phyloP scores from a whole-genome alignment of 2,113 vertebrate species.

The Helogale parvula region DNA sequence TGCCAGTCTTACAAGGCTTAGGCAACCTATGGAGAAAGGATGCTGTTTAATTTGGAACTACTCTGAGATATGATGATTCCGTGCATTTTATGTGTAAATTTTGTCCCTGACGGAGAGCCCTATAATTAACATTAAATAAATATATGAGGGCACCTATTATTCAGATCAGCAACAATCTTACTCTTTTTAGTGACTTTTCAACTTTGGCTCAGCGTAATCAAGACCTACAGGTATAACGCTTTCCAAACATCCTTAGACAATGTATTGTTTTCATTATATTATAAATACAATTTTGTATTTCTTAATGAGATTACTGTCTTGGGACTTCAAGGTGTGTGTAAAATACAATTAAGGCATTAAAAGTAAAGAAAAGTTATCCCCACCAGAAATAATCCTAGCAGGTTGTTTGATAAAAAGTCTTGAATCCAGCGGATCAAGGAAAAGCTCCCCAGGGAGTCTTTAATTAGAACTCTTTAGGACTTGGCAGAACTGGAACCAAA shows the following conservation, averaged over 20 bases:
- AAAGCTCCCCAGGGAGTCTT: conserved; percentile 49
- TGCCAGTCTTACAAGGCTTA: not conserved
- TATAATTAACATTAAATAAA: not conserved
- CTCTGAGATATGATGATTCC: not conserved
- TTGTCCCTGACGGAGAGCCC: not conserved
- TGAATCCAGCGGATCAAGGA: conserved; percentile 24
- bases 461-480: conserved; percentile 61
- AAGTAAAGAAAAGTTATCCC: conserved; percentile 55
- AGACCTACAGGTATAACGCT: not conserved
- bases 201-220: not conserved
- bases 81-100: conserved; percentile 3
- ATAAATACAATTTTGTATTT: conserved; percentile 6
- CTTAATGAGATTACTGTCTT: conserved; percentile 47
- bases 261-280: conserved; percentile 40
- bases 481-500: conserved; percentile 13
- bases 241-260: not conserved
- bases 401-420: conserved; percentile 46
- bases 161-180: not conserved
- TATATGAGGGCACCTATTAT: not conserved
- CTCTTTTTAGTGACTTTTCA: not conserved
- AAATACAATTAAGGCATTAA: conserved; percentile 55
- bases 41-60: not conserved
- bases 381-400: conserved; percentile 29
- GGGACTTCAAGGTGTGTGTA: conserved; percentile 24
- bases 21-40: not conserved